Evolutionary conservation across 1,140 invertebrate genomes (phyloP).

Genomic region (Philaenus spumarius): DNA sequence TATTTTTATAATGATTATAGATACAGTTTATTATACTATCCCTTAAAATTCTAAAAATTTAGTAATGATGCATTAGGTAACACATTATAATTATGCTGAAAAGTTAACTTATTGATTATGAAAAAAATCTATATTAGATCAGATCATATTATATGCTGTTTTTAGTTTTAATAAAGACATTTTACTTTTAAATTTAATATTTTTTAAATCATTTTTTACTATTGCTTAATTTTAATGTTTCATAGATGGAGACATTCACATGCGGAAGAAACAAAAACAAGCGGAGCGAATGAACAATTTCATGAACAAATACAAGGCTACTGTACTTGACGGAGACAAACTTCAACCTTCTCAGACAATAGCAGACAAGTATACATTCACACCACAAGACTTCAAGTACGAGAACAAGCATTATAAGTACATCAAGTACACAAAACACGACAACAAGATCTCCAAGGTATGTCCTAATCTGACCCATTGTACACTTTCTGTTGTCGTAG

Average conservation of each 20-base stretch:
- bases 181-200: too few species aligned
- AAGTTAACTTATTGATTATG: too few species aligned
- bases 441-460: slow-evolving; percentile 62
- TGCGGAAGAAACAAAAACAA: slow-evolving; percentile 54
- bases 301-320: slow-evolving; percentile 59
- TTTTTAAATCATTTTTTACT: too few species aligned
- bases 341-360: slow-evolving; percentile 16
- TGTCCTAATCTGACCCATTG: neutral
- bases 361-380: slow-evolving; percentile 51
- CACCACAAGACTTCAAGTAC: slow-evolving; percentile 69
- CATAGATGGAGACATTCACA: slow-evolving; percentile 47
- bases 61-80: too few species aligned
- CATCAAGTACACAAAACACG: slow-evolving; percentile 66
- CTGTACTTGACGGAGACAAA: slow-evolving; percentile 32
- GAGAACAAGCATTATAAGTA: slow-evolving; percentile 76
- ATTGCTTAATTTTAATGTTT: too few species aligned
- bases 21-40: too few species aligned
- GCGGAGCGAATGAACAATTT: slow-evolving; percentile 52
- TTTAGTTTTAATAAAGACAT: too few species aligned
- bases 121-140: too few species aligned
- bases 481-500: neutral
- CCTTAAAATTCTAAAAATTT: too few species aligned
- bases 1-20: too few species aligned
- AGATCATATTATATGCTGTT: too few species aligned
- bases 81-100: too few species aligned